phyloP scores from a whole-genome alignment of 2,888 invertebrate genomes.

The Synanthedon tipuliformis region DNA sequence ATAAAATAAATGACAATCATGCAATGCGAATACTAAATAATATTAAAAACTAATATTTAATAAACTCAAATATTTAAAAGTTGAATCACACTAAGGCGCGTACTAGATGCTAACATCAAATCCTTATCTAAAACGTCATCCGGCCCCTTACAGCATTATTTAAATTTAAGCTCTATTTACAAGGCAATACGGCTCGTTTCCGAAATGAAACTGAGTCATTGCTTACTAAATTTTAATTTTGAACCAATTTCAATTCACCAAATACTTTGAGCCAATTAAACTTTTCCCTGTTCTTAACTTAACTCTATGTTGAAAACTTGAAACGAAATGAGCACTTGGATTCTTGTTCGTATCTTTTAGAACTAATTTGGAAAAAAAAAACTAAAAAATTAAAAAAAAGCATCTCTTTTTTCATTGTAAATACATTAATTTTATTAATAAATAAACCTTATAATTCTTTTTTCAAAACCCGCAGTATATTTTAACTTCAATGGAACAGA shows the following conservation, averaged over 20 bases:
- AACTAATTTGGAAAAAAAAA: not conserved
- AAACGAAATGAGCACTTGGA: not conserved
- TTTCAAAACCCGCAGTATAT: too few relatives aligned
- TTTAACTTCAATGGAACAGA: too few relatives aligned
- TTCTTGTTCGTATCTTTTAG: not conserved
- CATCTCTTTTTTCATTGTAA: not conserved
- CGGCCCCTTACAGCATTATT: not conserved
- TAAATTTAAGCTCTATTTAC: not conserved
- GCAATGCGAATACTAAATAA: too few relatives aligned
- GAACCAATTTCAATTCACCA: not conserved
- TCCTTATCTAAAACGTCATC: not conserved
- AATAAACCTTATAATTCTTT: too few relatives aligned
- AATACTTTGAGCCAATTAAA: not conserved
- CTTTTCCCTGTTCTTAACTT: not conserved
- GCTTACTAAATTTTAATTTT: not conserved
- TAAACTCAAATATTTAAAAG: too few relatives aligned
- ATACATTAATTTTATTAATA: too few relatives aligned
- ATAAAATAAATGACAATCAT: too few relatives aligned
- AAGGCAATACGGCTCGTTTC: not conserved
- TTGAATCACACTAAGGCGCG: too few relatives aligned
- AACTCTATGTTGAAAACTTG: not conserved
- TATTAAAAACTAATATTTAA: too few relatives aligned
- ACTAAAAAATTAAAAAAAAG: not conserved
- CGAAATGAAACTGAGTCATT: not conserved
- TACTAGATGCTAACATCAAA: not conserved